phyloP scores from a whole-genome alignment of 2,797 vertebrate genomes.

The Margarornis squamiger region DNA sequence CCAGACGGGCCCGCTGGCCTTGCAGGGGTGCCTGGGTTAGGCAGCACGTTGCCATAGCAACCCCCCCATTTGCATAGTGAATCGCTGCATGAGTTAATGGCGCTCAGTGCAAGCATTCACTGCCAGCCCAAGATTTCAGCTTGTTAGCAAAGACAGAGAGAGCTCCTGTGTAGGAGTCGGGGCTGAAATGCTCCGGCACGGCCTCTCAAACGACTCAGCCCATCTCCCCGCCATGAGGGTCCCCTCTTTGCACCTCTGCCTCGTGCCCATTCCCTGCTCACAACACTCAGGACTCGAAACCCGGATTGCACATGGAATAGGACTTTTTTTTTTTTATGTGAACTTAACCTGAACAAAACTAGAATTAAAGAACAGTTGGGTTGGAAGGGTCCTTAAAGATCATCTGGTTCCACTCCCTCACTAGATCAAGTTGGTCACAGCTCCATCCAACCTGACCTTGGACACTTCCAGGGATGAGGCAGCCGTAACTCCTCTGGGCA shows the following conservation, averaged over 20 bases:
- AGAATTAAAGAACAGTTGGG: neutral
- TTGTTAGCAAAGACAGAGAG: neutral
- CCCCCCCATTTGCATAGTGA: neutral
- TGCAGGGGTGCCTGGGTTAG: neutral
- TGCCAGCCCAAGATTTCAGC: neutral
- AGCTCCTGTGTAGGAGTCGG: neutral
- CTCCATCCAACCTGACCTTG: neutral
- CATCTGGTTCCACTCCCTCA: neutral
- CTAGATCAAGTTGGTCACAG: accelerated
- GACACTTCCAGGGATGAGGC: neutral
- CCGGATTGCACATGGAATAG: neutral
- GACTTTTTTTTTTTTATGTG: neutral
- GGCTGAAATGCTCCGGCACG: neutral
- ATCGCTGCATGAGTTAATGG: neutral
- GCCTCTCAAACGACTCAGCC: neutral
- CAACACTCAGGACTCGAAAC: neutral
- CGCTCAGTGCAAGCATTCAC: neutral
- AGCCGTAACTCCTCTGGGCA: neutral
- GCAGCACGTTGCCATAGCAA: conserved; percentile 16
- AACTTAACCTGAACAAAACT: neutral
- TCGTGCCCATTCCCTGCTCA: neutral
- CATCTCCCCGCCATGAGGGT: neutral
- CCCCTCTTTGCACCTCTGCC: too few species aligned
- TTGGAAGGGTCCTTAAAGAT: neutral
- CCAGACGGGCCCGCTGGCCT: neutral